phyloP scores from a whole-genome alignment of 1,140 invertebrate species.

The Caerostris extrusa region DNA sequence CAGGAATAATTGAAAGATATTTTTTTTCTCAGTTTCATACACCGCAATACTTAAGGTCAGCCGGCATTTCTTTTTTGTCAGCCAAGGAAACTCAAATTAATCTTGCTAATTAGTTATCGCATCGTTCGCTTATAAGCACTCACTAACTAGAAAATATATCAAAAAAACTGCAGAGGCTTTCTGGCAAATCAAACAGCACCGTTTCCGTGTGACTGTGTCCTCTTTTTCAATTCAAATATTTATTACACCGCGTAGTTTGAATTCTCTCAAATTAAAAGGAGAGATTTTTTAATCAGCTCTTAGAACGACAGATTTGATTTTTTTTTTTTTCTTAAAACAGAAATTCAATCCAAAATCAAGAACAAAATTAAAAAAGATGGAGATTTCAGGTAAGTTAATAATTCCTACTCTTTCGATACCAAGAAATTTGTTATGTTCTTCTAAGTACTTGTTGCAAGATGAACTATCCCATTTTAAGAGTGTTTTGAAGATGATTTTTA shows the following conservation, averaged over 20 bases:
- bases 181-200: not conserved
- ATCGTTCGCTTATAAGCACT: not conserved
- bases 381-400: not conserved
- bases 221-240: constrained; percentile 23
- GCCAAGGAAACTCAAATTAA: not conserved
- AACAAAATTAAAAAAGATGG: no score
- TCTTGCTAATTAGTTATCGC: not conserved
- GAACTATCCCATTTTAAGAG: not conserved
- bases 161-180: not conserved
- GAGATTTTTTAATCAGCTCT: not conserved
- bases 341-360: not conserved
- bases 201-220: not conserved
- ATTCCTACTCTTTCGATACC: not conserved
- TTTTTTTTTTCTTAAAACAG: not conserved
- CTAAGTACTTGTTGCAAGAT: not conserved
- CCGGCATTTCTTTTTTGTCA: not conserved
- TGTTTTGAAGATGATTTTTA: not conserved
- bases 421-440: not conserved
- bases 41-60: not conserved
- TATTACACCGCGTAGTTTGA: not conserved
- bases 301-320: not conserved
- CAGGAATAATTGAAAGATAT: constrained; percentile 1
- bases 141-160: not conserved
- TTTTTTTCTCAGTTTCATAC: not conserved
- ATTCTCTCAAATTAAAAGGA: constrained; percentile 8